Base-by-base conservation (phyloP, 2,113 vertebrate genomes). In the Monarcha castaneiventris region DNA sequence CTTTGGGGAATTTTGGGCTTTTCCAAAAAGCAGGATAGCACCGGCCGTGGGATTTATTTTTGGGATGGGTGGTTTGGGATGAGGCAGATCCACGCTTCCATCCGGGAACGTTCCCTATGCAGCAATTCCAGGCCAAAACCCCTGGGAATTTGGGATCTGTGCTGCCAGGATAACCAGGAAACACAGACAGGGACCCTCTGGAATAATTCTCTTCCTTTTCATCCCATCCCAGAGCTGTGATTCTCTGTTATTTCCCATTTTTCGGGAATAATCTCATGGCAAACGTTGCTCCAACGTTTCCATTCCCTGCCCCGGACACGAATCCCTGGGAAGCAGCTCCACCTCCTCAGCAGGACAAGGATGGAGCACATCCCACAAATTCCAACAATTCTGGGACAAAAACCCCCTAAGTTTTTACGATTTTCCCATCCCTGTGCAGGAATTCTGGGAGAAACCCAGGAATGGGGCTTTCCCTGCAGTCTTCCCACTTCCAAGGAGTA, bases 301-400 rank as follows among this genome's bases (percentile, higher is more conserved):
- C 67, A 13, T 32, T 41, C 72, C 72, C 72, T 46, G 19, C 33
- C 41, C 55, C 3, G 20, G 8, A 25, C 33, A 19, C 5, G 22
- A 76, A 51, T 15, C 12, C 79, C 48, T 8, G 26, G 82, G 58
- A 58, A 63, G 55, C 3, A 2, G 62, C n/a, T 59, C 54, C 54
- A 26, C 16, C 52, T 55, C 3, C 18, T 14, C 0, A 0, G 32
- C 3, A 6, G 39, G 51, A 67, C 8, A n/a, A 37, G 1, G 6
- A 37, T 6, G 43, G 30, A 39, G 5, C 56, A 2, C 2, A 48
- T 3, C 33, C 43, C 55, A 18, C 5, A 30, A 48, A 37, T 16
- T 3, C 16, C 73, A 37, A 25, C n/a, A 49, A 49, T 25, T 32
- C n/a, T 9, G 12, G 32, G 63, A 66, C 10, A 46, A 66, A 58